Evolutionary conservation across 2,797 vertebrate genomes (phyloP).

Genomic region (Urocyon cinereoargenteus): DNA sequence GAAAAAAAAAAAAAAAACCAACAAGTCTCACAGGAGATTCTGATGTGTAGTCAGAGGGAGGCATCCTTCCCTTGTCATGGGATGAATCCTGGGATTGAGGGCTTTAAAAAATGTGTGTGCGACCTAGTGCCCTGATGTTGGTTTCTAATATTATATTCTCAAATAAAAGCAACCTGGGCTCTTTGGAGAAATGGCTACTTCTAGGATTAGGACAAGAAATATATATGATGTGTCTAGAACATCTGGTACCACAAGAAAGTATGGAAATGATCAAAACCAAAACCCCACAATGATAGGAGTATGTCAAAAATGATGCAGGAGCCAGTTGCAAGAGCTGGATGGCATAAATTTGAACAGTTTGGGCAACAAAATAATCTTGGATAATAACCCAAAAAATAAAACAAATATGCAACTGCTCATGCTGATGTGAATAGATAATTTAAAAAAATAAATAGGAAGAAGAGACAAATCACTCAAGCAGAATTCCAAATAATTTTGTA

Average conservation of each 20-base stretch:
- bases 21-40: background rate
- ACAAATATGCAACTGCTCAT: background rate
- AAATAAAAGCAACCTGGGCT: background rate
- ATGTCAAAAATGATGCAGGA: background rate
- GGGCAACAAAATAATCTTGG: background rate
- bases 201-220: background rate
- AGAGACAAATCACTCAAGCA: background rate
- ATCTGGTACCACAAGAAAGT: background rate
- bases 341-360: background rate
- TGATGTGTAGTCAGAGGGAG: background rate
- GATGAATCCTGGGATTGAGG: background rate
- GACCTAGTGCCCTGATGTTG: background rate
- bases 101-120: background rate
- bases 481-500: slow-evolving; percentile 4
- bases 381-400: background rate
- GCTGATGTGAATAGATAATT: background rate
- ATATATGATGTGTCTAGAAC: background rate
- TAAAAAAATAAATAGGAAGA: background rate
- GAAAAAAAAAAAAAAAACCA: background rate
- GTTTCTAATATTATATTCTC: background rate
- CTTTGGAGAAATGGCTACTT: background rate
- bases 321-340: background rate
- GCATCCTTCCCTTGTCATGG: background rate
- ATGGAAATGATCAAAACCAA: background rate
- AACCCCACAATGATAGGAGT: background rate